phyloP scores from a whole-genome alignment of 2,113 vertebrate genomes.

The Aphelocoma coerulescens region DNA sequence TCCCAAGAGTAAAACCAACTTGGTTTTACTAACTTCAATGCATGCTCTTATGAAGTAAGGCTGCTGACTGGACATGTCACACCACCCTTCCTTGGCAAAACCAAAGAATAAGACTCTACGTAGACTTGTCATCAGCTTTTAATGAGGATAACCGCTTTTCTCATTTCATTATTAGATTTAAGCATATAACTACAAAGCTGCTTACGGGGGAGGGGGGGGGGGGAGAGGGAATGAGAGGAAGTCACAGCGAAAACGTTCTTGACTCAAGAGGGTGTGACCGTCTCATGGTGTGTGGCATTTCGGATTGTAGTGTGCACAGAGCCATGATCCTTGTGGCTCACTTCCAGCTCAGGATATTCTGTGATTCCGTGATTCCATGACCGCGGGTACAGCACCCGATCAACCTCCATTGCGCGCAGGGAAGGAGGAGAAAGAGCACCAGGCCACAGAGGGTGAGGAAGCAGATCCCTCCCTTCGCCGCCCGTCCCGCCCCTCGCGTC shows the following conservation, averaged over 20 bases:
- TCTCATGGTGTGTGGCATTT: accelerated
- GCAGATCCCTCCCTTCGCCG: not conserved
- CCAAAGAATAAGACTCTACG: not conserved
- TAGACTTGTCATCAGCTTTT: not conserved
- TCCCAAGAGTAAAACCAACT: not conserved
- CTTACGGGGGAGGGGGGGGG: not conserved
- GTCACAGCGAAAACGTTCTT: not conserved
- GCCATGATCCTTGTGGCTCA: not conserved
- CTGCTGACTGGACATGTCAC: not conserved
- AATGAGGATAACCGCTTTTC: not conserved
- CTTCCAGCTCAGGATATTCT: accelerated
- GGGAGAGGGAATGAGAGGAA: not conserved
- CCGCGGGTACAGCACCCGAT: accelerated
- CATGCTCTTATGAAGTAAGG: accelerated
- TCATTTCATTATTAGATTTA: not conserved
- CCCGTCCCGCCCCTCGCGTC: not conserved
- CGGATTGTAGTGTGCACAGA: no score
- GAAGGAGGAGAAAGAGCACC: accelerated
- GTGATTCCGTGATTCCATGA: not conserved
- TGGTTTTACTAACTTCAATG: not conserved
- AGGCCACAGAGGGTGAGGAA: accelerated
- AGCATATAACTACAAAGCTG: not conserved
- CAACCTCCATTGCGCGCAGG: accelerated
- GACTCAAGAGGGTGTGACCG: not conserved
- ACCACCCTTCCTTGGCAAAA: not conserved